Evolutionary conservation across 2,888 invertebrate genomes (phyloP), one percentile per base, ranked within the genome.

Genomic region (Chloroclystis v-ata): DNA sequence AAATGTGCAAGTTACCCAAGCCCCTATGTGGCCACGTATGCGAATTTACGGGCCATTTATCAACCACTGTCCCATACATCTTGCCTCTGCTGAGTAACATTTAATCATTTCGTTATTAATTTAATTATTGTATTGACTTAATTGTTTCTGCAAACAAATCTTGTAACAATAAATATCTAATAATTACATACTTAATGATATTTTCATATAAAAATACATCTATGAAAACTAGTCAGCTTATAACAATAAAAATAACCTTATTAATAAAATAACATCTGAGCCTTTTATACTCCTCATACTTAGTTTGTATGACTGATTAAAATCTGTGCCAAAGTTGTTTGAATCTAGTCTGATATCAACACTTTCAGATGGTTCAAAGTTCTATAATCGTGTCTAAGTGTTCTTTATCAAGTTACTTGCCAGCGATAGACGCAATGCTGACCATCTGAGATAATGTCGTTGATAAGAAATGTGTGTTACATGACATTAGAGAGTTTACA

Each of bases 1-100:
- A 64, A 62, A 65, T 62, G 13, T 65, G 59, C 59, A 60, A 63
- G 47, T 57, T 52, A 12, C 54, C 20, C 35, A n/a, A 38, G 3
- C 47, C 41, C 41, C 37, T 41, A 42, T 45, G 39, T 47, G 37
- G 29, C 48, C 53, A 44, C 55, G 45, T 50, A 37, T 46, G 47
- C 45, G 52, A 51, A 58, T 52, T 54, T 52, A 56, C 49, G 37
- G 49, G 24, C 49, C 56, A 58, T 58, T 54, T 54, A 54, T 59
- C 51, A 56, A 56, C 43, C 32, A 39, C 28, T 37, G 49, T 56
- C 54, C 50, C 49, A 50, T 56, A 54, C 50, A 56, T 54, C 50
- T 53, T 53, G 28, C 37, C 28, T 3, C 24, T 37, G 43, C 56
- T 47, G 54, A 54, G 51, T 54, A 49, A 52, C 54, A 56, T 54